A percentile compares a stretch with the other conserved stretches of the same genome.
phyloP scores from a whole-genome alignment of 2,888 invertebrate genomes.

The Lamproptera curius region DNA sequence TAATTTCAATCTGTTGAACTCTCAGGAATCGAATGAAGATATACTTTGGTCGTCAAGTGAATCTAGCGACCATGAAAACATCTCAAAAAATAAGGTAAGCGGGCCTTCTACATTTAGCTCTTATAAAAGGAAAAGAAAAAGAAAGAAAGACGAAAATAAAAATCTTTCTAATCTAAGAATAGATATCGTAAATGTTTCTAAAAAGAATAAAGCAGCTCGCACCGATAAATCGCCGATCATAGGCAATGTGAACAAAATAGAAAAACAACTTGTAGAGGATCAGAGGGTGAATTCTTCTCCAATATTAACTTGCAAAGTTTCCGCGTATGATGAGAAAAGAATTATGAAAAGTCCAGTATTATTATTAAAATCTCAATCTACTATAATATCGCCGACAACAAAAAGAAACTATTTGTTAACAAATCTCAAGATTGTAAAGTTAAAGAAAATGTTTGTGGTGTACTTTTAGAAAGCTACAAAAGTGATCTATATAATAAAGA shows the following conservation, averaged over 20 bases:
- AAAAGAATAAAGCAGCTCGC: constrained; percentile 23
- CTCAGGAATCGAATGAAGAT: constrained; percentile 53
- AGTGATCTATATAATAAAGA: no score
- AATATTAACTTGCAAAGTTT: constrained; percentile 28
- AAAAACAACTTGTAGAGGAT: background rate
- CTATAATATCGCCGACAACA: constrained; percentile 35
- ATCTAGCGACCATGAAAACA: constrained; percentile 56
- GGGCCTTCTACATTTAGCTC: constrained; percentile 9
- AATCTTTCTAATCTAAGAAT: constrained; percentile 54
- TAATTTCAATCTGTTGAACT: constrained; percentile 53
- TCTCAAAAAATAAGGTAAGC: constrained; percentile 15
- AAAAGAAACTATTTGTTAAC: constrained; percentile 43
- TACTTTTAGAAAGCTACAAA: no score
- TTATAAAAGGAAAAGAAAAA: constrained; percentile 52
- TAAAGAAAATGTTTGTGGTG: no score
- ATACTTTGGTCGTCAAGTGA: constrained; percentile 63
- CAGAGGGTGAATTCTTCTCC: constrained; percentile 33
- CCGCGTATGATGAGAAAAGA: background rate
- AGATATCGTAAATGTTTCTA: constrained; percentile 37
- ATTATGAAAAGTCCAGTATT: constrained; percentile 49
- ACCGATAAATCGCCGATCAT: constrained; percentile 39
- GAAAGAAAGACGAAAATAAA: constrained; percentile 41
- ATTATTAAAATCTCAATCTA: constrained; percentile 34
- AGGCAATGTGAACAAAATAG: background rate
- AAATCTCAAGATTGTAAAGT: constrained; percentile 9